Base-by-base conservation (phyloP, 1,140 invertebrate genomes). In the Tetragnatha versicolor region DNA sequence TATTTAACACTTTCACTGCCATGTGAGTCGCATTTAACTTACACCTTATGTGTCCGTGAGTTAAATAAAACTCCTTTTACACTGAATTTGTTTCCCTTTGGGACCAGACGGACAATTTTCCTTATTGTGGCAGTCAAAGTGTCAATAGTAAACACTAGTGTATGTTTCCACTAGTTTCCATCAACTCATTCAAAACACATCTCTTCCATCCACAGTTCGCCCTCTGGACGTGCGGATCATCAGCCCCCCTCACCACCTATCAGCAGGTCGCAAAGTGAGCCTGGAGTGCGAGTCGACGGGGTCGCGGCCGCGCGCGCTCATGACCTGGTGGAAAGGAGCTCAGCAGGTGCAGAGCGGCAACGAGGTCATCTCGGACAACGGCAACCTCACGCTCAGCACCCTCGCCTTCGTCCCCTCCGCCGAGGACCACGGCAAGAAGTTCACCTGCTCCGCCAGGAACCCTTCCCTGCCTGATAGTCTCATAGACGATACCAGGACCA, bases 401-500 rank as follows among this genome's bases (percentile, higher is more conserved):
- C 45, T 83, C 39, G 49, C 80, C 14, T 81, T 83, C 49, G 66
- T 90, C 79, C 93, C 66, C 89, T 88, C 88, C 42, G 93, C 93
- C 85, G 88, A 90, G 47, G 93, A 96, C 86, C 90, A 93, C 60
- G 93, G 92, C 25, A 93, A 91, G 83, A 92, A 91, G 85, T 86
- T 96, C 81, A 90, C 92, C 3, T 96, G 94, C 85, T 89, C 91
- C 69, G 92, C 93, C 12, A 92, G 94, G 84, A 95, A 95, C 86
- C 90, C 92, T 84, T 63, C 66, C 14, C 78, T 81, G 25, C 68
- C 79, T 3, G 53, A 78, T 25, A 80, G 73, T 37, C 77, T 79
- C 49, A 60, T 82, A 3, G 78, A 83, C 55, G 81, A 82, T 29
- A 68, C 61, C n/a, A 61, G 80, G 31, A 53, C 58, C 17, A 63